phyloP scores from a whole-genome alignment of 2,888 invertebrate species.

The Craniophora ligustri region DNA sequence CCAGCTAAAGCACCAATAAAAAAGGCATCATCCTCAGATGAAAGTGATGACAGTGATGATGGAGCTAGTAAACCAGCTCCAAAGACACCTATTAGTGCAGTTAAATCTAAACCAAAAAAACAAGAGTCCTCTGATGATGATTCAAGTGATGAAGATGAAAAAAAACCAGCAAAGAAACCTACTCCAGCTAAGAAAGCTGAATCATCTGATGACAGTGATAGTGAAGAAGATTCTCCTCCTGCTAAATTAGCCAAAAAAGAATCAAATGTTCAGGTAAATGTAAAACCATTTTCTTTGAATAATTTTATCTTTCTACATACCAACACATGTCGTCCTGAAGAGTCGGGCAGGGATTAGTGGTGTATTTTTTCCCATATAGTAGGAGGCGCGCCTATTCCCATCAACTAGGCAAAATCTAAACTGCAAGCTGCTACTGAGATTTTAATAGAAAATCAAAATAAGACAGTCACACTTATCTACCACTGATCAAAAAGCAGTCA shows the following conservation, averaged over 20 bases:
- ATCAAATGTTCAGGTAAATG: slow-evolving; percentile 58
- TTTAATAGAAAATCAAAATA: no score
- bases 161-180: slow-evolving; percentile 51
- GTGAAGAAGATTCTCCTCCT: slow-evolving; percentile 65
- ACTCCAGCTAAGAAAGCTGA: slow-evolving; percentile 61
- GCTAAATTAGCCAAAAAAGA: slow-evolving; percentile 64
- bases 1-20: slow-evolving; percentile 47
- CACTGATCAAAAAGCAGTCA: no score
- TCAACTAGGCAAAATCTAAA: no score
- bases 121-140: slow-evolving; percentile 56
- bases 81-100: slow-evolving; percentile 57
- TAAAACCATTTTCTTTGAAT: neutral
- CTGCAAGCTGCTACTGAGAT: no score
- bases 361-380: no score
- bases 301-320: slow-evolving; percentile 29
- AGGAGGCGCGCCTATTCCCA: no score
- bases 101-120: slow-evolving; percentile 50
- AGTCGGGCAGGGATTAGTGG: no score
- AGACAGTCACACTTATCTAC: no score
- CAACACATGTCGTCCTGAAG: no score
- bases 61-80: slow-evolving; percentile 62
- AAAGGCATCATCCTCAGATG: slow-evolving; percentile 71
- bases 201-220: slow-evolving; percentile 65
- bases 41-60: slow-evolving; percentile 76
- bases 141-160: slow-evolving; percentile 63